A percentile compares a stretch with the other conserved stretches of the same genome.
Evolutionary conservation across 2,797 vertebrate genomes (phyloP).

Genomic region (Balearica regulorum): DNA sequence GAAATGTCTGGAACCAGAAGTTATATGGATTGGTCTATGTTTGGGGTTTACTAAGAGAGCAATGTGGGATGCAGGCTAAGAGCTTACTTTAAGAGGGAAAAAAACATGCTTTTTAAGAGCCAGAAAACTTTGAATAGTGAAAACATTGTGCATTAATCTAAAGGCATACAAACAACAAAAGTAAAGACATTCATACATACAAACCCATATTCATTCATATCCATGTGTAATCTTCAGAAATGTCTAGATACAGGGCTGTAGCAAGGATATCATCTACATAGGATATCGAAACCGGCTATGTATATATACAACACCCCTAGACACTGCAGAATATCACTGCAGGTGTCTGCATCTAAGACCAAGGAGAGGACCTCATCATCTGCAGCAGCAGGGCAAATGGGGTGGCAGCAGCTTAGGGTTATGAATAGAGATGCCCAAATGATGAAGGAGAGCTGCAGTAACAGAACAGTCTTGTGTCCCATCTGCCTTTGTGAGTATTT

Average conservation of each 20-base stretch:
- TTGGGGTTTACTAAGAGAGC: background rate
- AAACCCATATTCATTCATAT: background rate
- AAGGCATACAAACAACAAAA: background rate
- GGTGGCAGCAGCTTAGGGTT: background rate
- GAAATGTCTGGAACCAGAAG: background rate
- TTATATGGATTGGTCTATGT: background rate
- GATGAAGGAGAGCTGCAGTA: background rate
- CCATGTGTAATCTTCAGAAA: background rate
- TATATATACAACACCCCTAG: background rate
- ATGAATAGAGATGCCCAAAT: background rate
- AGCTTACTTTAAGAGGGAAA: background rate
- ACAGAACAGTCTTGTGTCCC: background rate
- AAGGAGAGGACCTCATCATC: background rate
- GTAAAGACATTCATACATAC: background rate
- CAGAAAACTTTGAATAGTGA: background rate
- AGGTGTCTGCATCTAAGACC: background rate
- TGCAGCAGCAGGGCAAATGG: background rate
- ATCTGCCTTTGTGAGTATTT: background rate
- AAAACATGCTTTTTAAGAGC: background rate
- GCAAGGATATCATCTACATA: background rate
- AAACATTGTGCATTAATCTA: background rate
- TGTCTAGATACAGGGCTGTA: background rate
- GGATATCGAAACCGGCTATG: background rate
- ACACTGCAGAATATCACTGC: background rate
- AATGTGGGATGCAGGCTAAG: background rate